phyloP scores from a whole-genome alignment of 2,888 invertebrate genomes.

The Incurvaria masculella region DNA sequence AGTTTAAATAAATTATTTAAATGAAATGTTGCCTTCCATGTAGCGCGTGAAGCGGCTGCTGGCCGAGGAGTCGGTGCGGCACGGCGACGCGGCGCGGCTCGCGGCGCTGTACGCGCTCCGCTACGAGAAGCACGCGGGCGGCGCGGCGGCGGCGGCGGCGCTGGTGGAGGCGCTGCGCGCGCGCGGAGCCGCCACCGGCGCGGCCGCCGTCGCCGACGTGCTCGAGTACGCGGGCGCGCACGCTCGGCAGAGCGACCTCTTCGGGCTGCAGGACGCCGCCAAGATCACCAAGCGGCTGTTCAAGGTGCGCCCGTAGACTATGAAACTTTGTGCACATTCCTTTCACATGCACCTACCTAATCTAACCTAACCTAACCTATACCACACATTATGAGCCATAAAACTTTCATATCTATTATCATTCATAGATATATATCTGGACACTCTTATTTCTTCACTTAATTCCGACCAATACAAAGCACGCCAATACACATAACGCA shows the following conservation, averaged over 20 bases:
- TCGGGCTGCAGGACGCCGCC: conserved; percentile 78
- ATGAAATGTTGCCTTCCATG: no score
- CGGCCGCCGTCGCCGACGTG: conserved; percentile 61
- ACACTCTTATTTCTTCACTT: no score
- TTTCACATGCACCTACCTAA: no score
- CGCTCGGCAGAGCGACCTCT: conserved; percentile 77
- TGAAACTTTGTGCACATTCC: no score
- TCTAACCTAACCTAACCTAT: no score
- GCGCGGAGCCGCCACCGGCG: conserved; percentile 61
- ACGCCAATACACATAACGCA: no score
- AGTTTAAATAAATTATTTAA: no score
- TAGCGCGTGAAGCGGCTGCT: conserved; percentile 77
- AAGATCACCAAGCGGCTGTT: conserved; percentile 89
- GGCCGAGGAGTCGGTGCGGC: conserved; percentile 65
- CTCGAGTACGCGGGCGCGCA: conserved; percentile 85
- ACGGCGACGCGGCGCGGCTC: conserved; percentile 80
- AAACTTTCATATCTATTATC: no score
- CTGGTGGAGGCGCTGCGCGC: conserved; percentile 71
- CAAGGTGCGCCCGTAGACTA: conserved; percentile 63
- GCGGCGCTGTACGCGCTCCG: conserved; percentile 92
- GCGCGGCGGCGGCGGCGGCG: conserved; percentile 69
- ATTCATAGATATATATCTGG: no score
- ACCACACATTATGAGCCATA: no score
- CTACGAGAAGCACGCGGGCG: conserved; percentile 87
- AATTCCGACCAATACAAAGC: no score